Percentiles rank a stretch among this genome's conserved stretches.
phyloP scores from a whole-genome alignment of 2,888 invertebrate genomes.

The Hydroisotoma schaefferi region DNA sequence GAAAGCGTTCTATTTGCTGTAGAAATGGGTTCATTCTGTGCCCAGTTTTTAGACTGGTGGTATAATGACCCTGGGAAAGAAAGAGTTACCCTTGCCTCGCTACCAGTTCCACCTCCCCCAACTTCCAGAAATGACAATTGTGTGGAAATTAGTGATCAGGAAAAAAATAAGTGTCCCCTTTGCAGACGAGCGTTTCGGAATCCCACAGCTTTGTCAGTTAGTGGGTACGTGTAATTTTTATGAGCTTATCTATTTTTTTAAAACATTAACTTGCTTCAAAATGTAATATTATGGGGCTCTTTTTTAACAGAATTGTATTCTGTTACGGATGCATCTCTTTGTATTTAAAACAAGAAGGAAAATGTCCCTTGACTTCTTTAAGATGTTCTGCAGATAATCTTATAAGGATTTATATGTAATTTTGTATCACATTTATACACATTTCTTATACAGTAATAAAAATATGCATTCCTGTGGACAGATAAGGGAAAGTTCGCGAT shows the following conservation, averaged over 20 bases:
- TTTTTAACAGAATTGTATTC: constrained; percentile 29
- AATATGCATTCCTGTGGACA: too few species aligned
- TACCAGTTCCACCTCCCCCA: constrained; percentile 25
- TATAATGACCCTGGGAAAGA: constrained; percentile 29
- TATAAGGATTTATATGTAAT: constrained; percentile 32
- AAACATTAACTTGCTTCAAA: not conserved
- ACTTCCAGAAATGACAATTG: constrained; percentile 16
- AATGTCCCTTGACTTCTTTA: constrained; percentile 38
- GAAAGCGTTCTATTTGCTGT: constrained; percentile 34
- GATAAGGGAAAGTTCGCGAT: too few species aligned
- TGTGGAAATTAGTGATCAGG: constrained; percentile 15
- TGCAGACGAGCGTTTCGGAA: constrained; percentile 35
- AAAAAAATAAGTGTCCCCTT: constrained; percentile 39
- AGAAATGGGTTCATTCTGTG: constrained; percentile 42
- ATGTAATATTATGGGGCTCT: not conserved
- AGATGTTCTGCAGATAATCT: constrained; percentile 30
- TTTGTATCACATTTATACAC: not conserved
- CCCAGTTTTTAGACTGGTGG: constrained; percentile 46
- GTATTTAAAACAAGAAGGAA: constrained; percentile 21
- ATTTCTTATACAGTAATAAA: too few species aligned
- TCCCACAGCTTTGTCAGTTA: constrained; percentile 39
- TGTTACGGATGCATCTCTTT: constrained; percentile 40
- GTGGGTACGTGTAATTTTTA: constrained; percentile 25
- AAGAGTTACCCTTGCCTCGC: constrained; percentile 17
- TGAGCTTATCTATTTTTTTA: not conserved